A percentile compares a stretch with the other conserved stretches of the same genome.
Conservation (phyloP, 1,140 invertebrate species). For the Caerostris extrusa region DNA sequence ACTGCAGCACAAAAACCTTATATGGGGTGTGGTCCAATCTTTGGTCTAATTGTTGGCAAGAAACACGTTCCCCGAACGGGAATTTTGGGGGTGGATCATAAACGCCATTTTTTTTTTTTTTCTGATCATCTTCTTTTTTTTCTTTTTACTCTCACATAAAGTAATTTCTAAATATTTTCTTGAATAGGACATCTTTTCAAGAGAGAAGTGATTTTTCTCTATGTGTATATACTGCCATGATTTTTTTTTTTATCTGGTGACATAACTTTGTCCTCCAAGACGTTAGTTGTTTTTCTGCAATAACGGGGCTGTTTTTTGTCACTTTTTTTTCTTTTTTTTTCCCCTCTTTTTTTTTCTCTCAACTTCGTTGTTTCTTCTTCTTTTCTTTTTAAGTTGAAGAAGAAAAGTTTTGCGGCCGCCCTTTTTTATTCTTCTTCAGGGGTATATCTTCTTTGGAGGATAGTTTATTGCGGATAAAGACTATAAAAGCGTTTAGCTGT, state of each 20-base stretch:
- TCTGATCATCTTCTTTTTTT: neutral
- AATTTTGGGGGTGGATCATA: neutral
- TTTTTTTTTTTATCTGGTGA: neutral
- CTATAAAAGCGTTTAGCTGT: constrained; percentile 77
- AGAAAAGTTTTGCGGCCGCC: constrained; percentile 65
- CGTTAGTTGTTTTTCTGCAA: constrained; percentile 26
- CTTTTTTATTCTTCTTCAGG: constrained; percentile 31
- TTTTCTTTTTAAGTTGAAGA: constrained; percentile 55
- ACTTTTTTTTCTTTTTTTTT: neutral
- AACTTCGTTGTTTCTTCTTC: constrained; percentile 34
- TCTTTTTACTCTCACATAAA: constrained; percentile 34
- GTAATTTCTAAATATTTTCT: constrained; percentile 62
- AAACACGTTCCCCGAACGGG: constrained; percentile 32
- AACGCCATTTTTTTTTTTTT: neutral
- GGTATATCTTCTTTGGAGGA: constrained; percentile 23
- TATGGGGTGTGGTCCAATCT: constrained; percentile 58
- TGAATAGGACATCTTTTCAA: constrained; percentile 49
- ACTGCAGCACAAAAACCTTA: constrained; percentile 63
- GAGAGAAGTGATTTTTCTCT: constrained; percentile 56
- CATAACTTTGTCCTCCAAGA: constrained; percentile 59
- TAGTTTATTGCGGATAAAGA: constrained; percentile 70
- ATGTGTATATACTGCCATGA: neutral
- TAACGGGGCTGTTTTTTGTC: neutral
- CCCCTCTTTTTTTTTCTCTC: neutral
- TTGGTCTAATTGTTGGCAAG: constrained; percentile 61